Evolutionary conservation across 2,888 invertebrate genomes (phyloP).

Genomic region (Leucoptera coffeella): DNA sequence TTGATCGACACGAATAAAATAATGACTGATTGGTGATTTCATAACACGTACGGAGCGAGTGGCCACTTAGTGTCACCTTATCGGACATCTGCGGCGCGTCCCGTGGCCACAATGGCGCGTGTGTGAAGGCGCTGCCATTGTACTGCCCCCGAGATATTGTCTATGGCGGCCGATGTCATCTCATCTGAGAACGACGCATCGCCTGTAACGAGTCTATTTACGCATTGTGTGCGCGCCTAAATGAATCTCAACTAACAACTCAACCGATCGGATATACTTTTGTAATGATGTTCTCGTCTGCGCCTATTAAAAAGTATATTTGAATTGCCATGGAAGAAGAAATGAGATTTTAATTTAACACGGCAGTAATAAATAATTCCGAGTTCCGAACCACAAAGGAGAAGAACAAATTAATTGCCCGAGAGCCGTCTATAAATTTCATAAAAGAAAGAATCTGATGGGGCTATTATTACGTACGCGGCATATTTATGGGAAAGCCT

Average conservation of each 20-base stretch:
- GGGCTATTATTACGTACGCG: slow-evolving; percentile 11
- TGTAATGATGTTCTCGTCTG: no score
- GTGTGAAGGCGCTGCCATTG: slow-evolving; percentile 33
- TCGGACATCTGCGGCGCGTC: slow-evolving; percentile 22
- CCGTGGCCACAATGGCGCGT: slow-evolving; percentile 29
- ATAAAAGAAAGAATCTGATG: slow-evolving; percentile 1
- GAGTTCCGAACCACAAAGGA: background rate
- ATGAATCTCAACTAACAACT: no score
- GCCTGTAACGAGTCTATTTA: background rate
- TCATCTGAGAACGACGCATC: no score
- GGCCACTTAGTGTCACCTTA: slow-evolving; percentile 12
- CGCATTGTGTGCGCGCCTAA: slow-evolving; percentile 1
- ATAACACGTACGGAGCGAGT: slow-evolving; percentile 44
- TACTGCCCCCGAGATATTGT: slow-evolving; percentile 15
- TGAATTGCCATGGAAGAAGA: no score
- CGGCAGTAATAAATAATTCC: no score
- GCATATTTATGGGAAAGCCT: slow-evolving; percentile 13
- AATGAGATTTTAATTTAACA: no score
- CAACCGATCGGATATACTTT: no score
- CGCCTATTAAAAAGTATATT: no score
- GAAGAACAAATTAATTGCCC: slow-evolving; percentile 2
- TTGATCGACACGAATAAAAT: slow-evolving; percentile 50
- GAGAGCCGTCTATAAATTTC: slow-evolving; percentile 5
- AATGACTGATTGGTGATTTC: slow-evolving; percentile 52
- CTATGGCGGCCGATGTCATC: slow-evolving; percentile 11